Evolutionary conservation across 2,797 vertebrate species (phyloP).

Genomic region (Gymnothorax reevesii): DNA sequence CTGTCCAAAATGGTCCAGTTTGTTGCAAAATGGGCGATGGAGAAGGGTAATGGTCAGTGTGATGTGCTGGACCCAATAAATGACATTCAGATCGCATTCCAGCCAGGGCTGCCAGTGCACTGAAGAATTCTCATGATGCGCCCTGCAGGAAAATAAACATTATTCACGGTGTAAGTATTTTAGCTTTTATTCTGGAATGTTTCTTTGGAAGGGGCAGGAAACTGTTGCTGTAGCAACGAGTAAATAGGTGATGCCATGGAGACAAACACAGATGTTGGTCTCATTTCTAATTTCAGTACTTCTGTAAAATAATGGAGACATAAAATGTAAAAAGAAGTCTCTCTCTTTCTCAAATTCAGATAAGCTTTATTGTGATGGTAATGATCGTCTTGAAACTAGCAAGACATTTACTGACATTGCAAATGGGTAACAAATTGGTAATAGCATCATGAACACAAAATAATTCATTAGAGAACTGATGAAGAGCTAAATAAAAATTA

Average conservation of each 20-base stretch:
- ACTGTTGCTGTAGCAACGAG: background rate
- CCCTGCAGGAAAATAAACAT: background rate
- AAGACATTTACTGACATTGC: no score
- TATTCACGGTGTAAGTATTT: background rate
- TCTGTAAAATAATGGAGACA: no score
- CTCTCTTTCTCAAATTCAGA: no score
- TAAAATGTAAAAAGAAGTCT: no score
- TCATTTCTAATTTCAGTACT: background rate
- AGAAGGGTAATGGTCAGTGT: background rate
- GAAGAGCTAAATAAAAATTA: no score
- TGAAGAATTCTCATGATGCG: background rate
- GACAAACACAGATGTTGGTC: background rate
- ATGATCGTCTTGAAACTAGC: no score
- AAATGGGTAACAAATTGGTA: no score
- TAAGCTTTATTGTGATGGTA: no score
- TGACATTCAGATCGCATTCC: background rate
- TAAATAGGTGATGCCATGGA: background rate
- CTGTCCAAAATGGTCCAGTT: slow-evolving; percentile 22
- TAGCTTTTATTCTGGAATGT: background rate
- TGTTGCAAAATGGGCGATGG: background rate
- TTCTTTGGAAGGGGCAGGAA: background rate
- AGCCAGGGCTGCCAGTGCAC: background rate
- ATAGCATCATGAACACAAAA: no score
- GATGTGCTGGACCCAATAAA: background rate
- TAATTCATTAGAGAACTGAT: no score